Base-by-base conservation (phyloP, 1,140 invertebrate genomes). In the Drosophila chauvacae region DNA sequence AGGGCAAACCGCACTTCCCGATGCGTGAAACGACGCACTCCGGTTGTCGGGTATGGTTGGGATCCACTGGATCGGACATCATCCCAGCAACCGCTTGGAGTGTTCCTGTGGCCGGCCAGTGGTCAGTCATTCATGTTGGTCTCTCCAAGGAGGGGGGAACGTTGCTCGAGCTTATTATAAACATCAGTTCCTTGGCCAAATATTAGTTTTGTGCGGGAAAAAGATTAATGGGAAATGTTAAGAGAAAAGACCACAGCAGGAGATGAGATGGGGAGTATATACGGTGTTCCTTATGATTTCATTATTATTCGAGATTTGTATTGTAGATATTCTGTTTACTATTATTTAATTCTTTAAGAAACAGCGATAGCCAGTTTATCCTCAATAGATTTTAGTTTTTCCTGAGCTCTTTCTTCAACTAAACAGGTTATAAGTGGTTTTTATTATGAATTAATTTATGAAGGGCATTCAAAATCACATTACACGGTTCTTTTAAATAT, bases 21-120 rank as follows among this genome's bases (percentile, higher is more conserved):
- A 80, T 81, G 79, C 79, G 78, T 81, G 79, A 81, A 81, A 35
- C 78, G 45, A 56, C 63, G 72, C 77, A 75, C 68, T 68, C 58
- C 33, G 56, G 30, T 50, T 45, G 41, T 50, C 57, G 65, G 41
- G 26, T 33, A 33, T 30, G 16, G n/a, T 6, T 35, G 47, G 20
- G 48, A 53, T 69, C 65, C 65, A 64, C 3, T 39, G 20, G 48
- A 70, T 68, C 62, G 47, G 39, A 56, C 48, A 45, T 64, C 65
- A 57, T 62, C 60, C 53, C 53, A 37, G 16, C 28, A 70, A 70
- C 66, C 48, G 47, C 66, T 70, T 70, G 66, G 20, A 41, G 64
- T 70, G 53, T 55, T 55, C 63, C 55, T 70, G 66, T 35, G 66
- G 66, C 65, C 45, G 42, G 41, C 20, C 62, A 45, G 66, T 70